Percentiles rank a stretch among this genome's conserved stretches.
Evolutionary conservation across 2,797 vertebrate species (phyloP).

Genomic region (Periparus ater): DNA sequence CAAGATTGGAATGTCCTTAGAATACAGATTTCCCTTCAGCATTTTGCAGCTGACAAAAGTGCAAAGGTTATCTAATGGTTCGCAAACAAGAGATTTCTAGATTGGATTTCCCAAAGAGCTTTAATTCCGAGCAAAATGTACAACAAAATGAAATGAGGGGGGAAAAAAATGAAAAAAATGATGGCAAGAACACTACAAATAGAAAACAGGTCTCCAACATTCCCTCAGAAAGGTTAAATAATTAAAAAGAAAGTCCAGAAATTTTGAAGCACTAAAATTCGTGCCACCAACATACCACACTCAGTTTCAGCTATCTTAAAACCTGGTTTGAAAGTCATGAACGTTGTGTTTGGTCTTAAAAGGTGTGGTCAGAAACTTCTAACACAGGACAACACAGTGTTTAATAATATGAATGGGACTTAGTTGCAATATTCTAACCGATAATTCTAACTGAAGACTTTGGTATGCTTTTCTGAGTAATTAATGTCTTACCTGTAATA

Average conservation of each 20-base stretch:
- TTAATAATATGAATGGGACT: neutral
- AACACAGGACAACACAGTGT: neutral
- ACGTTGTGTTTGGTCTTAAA: fast-evolving
- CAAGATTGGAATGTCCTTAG: neutral
- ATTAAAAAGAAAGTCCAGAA: neutral
- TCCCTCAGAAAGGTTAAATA: neutral
- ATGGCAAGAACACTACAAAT: neutral
- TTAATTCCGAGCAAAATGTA: neutral
- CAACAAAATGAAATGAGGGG: neutral
- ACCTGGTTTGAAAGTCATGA: neutral
- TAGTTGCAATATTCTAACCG: neutral
- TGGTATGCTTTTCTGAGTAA: neutral
- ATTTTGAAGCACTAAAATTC: neutral
- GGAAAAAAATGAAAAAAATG: fast-evolving
- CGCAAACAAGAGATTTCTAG: neutral
- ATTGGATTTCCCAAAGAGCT: neutral
- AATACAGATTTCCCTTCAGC: neutral
- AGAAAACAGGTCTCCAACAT: neutral
- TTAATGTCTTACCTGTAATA: neutral
- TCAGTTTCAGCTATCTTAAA: neutral
- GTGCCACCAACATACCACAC: neutral
- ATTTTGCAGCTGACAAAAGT: neutral
- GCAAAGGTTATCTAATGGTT: neutral
- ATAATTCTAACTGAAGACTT: neutral
- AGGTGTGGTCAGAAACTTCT: neutral